These are phyloP conservation scores for Peromyscus polionotus DNA, from an alignment of 2,113 vertebrate species.

Conservation along the genomic window DNA sequence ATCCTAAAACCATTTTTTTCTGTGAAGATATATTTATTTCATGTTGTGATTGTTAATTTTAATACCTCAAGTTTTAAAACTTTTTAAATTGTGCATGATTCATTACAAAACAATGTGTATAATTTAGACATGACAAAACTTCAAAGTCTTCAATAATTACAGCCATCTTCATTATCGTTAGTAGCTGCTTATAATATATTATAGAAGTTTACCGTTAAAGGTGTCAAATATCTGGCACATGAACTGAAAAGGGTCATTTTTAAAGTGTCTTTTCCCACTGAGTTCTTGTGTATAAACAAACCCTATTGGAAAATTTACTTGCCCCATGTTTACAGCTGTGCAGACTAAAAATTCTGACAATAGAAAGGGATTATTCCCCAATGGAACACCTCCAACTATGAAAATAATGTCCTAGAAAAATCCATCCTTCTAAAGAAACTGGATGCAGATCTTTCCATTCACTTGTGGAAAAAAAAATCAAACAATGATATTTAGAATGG, in stretches of 20 bases:
- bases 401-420: background rate
- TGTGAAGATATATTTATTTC: constrained; percentile 1
- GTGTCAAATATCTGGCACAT: background rate
- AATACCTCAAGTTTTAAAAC: background rate
- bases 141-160: background rate
- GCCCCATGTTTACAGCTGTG: background rate
- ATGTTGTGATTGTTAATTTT: background rate
- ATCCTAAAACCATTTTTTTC: background rate
- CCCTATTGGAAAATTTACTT: background rate
- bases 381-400: background rate
- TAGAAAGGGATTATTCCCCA: background rate
- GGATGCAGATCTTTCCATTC: background rate
- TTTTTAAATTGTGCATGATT: background rate
- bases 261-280: background rate
- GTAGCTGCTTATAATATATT: background rate
- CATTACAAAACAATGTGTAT: background rate
- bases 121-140: background rate
- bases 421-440: background rate
- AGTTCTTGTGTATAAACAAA: background rate
- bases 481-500: background rate
- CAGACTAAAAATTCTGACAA: background rate
- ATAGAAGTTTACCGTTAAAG: background rate
- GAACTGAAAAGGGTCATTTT: background rate
- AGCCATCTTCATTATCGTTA: background rate
- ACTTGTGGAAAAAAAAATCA: background rate